A percentile compares a stretch with the other conserved stretches of the same genome.
Evolutionary conservation across 2,113 vertebrate species (phyloP).

Genomic region (Nyctibius bracteatus): DNA sequence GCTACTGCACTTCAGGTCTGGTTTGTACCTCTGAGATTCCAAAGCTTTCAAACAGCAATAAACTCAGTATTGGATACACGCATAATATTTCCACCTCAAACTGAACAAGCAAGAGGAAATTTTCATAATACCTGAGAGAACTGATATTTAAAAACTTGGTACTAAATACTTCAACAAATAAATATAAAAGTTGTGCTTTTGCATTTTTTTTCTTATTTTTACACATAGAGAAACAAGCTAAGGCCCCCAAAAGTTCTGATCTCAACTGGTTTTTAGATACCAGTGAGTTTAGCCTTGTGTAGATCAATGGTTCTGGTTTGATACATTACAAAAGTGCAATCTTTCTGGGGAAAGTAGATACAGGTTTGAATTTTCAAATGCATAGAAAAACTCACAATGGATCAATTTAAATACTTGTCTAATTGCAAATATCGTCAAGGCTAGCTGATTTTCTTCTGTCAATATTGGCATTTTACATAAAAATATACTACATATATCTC

Average conservation of each 20-base stretch:
- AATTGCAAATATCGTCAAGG: not conserved
- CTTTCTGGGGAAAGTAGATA: not conserved
- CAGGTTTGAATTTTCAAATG: not conserved
- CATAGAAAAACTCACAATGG: not conserved
- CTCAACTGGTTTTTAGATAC: not conserved
- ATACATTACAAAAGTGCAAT: not conserved
- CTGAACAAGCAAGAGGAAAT: not conserved
- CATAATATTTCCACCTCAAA: constrained; percentile 1
- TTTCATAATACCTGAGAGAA: constrained; percentile 10
- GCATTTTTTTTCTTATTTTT: not conserved
- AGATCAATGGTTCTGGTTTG: not conserved
- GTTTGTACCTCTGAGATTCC: constrained; percentile 32
- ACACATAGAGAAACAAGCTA: not conserved
- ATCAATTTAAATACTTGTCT: not conserved
- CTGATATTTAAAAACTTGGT: not conserved
- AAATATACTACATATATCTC: not conserved
- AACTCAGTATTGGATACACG: not conserved
- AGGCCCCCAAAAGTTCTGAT: not conserved
- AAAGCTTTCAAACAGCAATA: constrained; percentile 30
- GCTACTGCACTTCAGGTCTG: constrained; percentile 12
- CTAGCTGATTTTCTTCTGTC: not conserved
- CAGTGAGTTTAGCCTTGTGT: not conserved
- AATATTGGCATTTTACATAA: not conserved
- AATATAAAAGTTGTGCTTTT: not conserved
- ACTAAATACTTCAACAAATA: not conserved